A percentile compares a stretch with the other conserved stretches of the same genome.
These are phyloP conservation scores for Coluber constrictor DNA, from an alignment of 2,797 vertebrate species.

Conservation along the genomic window DNA sequence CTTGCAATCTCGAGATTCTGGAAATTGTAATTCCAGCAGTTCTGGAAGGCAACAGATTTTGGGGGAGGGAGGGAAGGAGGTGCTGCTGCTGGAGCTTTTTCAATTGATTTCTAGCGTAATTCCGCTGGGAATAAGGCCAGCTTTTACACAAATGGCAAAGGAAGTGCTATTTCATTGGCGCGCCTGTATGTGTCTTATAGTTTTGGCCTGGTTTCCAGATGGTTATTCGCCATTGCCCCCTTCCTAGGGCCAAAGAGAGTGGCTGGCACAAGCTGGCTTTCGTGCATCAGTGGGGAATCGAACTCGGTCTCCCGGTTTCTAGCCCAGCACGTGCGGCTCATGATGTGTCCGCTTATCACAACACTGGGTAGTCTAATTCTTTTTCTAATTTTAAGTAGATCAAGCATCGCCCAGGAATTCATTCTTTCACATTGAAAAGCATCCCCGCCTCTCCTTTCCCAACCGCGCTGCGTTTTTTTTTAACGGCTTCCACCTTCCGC, in stretches of 20 bases:
- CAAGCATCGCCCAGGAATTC: neutral
- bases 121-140: neutral
- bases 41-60: neutral
- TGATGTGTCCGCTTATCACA: neutral
- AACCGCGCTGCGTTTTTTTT: neutral
- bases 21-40: neutral
- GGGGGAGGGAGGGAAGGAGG: no score
- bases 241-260: neutral
- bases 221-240: neutral
- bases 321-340: neutral
- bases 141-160: neutral
- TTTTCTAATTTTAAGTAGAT: neutral
- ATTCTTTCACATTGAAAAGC: neutral
- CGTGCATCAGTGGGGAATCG: fast-evolving
- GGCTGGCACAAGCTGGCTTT: neutral
- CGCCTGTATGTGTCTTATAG: neutral
- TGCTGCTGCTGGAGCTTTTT: neutral
- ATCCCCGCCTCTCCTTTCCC: neutral
- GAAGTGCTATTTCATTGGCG: neutral
- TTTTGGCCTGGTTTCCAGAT: neutral
- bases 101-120: neutral
- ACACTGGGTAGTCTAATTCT: neutral
- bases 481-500: neutral
- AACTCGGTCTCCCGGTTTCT: neutral
- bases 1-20: neutral